Evolutionary conservation across 23 tunicate species (phyloP).

Genomic region (Oikopleura vanhoeffeni): DNA sequence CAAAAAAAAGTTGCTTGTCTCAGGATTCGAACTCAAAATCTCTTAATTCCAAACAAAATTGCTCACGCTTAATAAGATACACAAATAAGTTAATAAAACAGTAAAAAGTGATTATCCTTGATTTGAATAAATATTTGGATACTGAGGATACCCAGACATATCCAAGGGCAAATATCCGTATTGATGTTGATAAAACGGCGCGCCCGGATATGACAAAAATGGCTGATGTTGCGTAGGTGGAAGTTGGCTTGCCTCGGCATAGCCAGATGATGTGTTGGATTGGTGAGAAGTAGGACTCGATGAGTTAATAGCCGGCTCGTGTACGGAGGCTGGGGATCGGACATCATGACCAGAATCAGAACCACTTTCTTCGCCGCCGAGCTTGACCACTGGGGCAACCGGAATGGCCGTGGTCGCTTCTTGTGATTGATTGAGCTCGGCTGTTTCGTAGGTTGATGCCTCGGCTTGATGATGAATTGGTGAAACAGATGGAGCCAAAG

Average conservation of each 20-base stretch:
- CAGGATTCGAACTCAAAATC: too few relatives aligned
- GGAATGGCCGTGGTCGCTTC: too few relatives aligned
- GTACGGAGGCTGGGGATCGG: neutral
- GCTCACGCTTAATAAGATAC: too few relatives aligned
- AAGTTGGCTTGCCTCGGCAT: neutral
- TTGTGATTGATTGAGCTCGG: too few relatives aligned
- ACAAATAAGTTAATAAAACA: too few relatives aligned
- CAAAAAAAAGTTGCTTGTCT: too few relatives aligned
- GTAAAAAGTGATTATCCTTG: neutral
- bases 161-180: neutral
- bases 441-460: neutral
- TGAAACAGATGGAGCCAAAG: neutral
- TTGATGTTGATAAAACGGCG: neutral
- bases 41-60: too few relatives aligned
- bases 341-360: neutral
- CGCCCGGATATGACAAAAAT: too few relatives aligned
- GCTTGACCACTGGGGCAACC: neutral
- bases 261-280: neutral
- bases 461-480: neutral
- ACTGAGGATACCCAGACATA: neutral
- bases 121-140: neutral
- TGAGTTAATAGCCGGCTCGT: too few relatives aligned
- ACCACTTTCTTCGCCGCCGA: neutral
- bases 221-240: neutral
- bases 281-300: neutral